Conservation (phyloP, 2,113 vertebrate genomes). For the Raphicerus campestris region DNA sequence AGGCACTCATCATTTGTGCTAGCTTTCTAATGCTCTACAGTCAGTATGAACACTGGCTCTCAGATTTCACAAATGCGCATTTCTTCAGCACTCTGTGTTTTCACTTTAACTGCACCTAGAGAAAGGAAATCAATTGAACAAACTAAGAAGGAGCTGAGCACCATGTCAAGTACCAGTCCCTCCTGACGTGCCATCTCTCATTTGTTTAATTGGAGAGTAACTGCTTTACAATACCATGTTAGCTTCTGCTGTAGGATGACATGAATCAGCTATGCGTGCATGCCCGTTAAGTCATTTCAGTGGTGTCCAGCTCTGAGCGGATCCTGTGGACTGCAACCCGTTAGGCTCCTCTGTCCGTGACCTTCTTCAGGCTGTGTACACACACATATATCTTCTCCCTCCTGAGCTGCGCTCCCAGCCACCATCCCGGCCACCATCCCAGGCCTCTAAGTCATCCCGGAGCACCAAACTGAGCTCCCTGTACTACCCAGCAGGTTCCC, state of each 20-base stretch:
- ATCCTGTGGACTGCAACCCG: background rate
- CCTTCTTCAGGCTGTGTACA: background rate
- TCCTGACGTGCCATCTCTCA: background rate
- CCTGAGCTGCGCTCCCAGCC: fast-evolving
- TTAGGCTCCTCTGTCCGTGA: background rate
- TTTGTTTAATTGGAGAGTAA: background rate
- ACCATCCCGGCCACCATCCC: background rate
- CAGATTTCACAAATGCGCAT: background rate
- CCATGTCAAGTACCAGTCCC: background rate
- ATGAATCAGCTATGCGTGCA: background rate
- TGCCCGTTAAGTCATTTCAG: fast-evolving
- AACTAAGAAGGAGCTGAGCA: background rate
- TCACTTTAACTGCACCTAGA: background rate
- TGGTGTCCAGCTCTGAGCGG: background rate
- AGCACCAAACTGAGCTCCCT: background rate
- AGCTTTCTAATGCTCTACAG: background rate
- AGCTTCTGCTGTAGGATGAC: background rate
- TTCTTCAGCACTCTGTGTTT: background rate
- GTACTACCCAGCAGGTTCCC: background rate
- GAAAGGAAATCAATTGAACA: background rate
- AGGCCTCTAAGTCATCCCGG: fast-evolving
- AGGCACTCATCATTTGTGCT: background rate
- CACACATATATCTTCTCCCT: background rate
- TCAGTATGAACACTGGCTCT: background rate
- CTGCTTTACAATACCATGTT: background rate